Base-by-base conservation (phyloP, 2,113 vertebrate species). In the Piaya cayana region DNA sequence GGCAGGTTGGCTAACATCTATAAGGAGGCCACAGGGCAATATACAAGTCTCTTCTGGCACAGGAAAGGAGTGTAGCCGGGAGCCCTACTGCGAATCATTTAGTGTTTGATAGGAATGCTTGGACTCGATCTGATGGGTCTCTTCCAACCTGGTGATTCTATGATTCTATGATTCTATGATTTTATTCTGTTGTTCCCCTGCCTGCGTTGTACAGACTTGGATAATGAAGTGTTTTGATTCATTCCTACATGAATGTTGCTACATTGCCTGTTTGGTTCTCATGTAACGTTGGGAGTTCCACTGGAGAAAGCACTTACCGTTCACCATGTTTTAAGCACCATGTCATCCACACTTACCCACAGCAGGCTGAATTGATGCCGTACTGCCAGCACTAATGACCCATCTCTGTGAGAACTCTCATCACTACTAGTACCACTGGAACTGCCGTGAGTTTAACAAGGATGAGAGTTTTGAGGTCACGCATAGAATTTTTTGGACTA, bases 271-370 rank as follows among this genome's bases (percentile, higher is more conserved):
- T 59, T 67, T 72, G 42, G 58, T 81, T 80, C 50, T 84, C 2
- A 0, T 19, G 37, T 17, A 49, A 52, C 52, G 39, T 2, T 0
- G 2, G 50, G 71, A 94, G 32, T 47, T 65, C 56, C 55, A 16
- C 6, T 11, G 18, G 42, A 81, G 55, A 7, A 81, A 81, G 32
- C 58, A 45, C 45, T 64, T 39, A 8, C 0, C 0, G 55, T 20
- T 80, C 67, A 59, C 71, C 88, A 67, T 59, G 22, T 45, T 79
- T 95, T 30, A 60, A 76, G 32, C 58, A n/a, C 30, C 5, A 0
- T 11, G 36, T 30, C 94, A 69, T 32, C 86, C 32, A 27, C 84
- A 9, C 49, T 71, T 49, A n/a, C 30, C 82, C 56, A 63, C 34
- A 72, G 52, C 86, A 81, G 82, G 47, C 60, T 67, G 72, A 70